Evolutionary conservation across 2,888 invertebrate species (phyloP), one percentile per base, ranked within the genome.

Genomic region (Ennomos fuscantarius): DNA sequence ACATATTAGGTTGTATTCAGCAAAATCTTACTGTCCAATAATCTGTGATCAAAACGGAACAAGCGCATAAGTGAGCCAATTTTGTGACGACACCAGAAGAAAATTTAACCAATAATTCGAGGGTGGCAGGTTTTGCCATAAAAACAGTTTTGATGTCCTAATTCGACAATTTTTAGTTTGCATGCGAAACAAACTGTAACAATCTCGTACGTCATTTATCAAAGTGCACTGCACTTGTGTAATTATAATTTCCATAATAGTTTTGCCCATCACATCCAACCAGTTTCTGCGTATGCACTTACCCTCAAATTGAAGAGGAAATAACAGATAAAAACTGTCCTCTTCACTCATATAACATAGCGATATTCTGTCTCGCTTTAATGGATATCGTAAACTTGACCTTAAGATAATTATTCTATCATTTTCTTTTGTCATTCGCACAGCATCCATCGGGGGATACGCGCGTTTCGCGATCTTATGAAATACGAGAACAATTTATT

Each of bases 301-400:
- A 69, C 70, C 70, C 68, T 70, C 62, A 63, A 40, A 45, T 58
- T 44, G 42, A 63, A 64, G 63, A 46, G 54, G 59, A 67, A 69
- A 55, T 50, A n/a, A 39, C 63, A 65, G 70, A 65, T 43, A 59
- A 71, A 33, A 49, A 40, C 49, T 34, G 48, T 85, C 84, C 73
- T 74, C 61, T 59, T 79, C 63, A 31, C 49, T 57, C 69, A 0
- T 45, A 55, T 34, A 9, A 8, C 24, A 35, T 12, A 31, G 15
- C 1, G 0, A 50, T 59, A 53, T 36, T 56, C 34, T 35, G 49
- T 66, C 66, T 63, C 45, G 78, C 79, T 77, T 63, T 53, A 44
- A 9, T 69, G 70, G 70, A 74, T 77, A 83, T 85, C 80, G 78
- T 84, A 86, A 86, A 86, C 87, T 87, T 89, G 89, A 88, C 86